phyloP scores from a whole-genome alignment of 2,113 vertebrate species.

The Oenanthe melanoleuca region DNA sequence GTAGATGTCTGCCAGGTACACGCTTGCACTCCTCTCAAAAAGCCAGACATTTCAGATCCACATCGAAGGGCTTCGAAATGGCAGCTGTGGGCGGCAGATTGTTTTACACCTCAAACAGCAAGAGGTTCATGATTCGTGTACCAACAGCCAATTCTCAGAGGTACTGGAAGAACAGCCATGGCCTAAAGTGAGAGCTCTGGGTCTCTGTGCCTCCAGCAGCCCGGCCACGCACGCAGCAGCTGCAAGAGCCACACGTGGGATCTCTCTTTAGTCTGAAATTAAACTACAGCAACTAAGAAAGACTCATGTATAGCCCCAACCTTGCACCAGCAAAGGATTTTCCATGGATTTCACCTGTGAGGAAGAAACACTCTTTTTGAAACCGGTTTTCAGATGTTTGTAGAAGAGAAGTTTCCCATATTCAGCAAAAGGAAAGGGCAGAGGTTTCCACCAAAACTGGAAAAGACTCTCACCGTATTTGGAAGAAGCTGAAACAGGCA shows the following conservation, averaged over 20 bases:
- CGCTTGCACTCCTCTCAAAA: background rate
- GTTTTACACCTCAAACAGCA: slow-evolving; percentile 17
- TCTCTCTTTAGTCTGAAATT: background rate
- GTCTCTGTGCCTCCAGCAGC: background rate
- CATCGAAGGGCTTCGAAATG: background rate
- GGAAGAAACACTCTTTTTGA: background rate
- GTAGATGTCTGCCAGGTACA: slow-evolving; percentile 38
- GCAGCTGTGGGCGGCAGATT: slow-evolving; percentile 7
- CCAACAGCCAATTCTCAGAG: background rate
- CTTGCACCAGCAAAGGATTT: background rate
- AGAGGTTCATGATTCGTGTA: background rate
- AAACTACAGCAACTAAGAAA: background rate
- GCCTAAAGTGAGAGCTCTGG: background rate
- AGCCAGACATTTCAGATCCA: background rate
- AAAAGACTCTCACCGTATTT: background rate
- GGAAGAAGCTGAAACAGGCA: background rate
- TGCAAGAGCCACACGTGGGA: background rate
- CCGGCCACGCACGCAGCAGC: background rate
- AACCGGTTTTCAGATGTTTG: background rate
- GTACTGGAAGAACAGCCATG: background rate
- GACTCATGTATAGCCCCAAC: accelerated
- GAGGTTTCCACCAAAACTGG: background rate
- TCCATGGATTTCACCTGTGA: background rate
- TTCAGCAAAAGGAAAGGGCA: background rate
- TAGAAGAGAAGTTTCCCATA: background rate